phyloP scores from a whole-genome alignment of 1,140 invertebrate genomes.

The Trigoniulus corallinus region DNA sequence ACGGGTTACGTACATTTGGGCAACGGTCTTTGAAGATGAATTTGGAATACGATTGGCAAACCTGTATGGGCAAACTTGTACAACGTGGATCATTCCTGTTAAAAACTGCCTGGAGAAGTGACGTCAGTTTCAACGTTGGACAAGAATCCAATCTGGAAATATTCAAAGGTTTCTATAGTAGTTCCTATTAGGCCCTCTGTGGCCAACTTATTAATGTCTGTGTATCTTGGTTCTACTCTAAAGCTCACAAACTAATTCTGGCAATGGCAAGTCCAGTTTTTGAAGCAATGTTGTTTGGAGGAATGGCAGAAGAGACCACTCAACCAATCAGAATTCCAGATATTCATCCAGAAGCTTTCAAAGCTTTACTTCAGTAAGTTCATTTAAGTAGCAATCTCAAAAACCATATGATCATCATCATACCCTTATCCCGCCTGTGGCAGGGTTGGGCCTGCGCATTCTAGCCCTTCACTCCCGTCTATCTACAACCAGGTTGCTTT shows the following conservation, averaged over 20 bases:
- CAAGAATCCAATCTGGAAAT: neutral
- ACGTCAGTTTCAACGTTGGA: slow-evolving; percentile 3
- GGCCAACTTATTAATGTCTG: neutral
- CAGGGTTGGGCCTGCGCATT: no score
- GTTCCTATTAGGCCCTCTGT: neutral
- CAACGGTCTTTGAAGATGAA: no score
- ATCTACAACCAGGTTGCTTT: no score
- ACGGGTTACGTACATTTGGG: no score
- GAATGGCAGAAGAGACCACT: slow-evolving; percentile 45
- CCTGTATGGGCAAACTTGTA: neutral
- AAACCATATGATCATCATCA: no score
- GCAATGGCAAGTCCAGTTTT: slow-evolving; percentile 69
- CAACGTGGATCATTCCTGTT: slow-evolving; percentile 4
- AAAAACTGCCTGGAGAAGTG: slow-evolving; percentile 1
- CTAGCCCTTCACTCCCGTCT: no score
- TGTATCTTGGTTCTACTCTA: neutral
- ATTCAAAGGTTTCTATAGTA: slow-evolving; percentile 1
- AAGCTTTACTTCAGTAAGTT: slow-evolving; percentile 45
- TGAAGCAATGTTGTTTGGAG: slow-evolving; percentile 63
- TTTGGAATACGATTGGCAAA: slow-evolving; percentile 8
- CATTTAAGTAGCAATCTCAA: no score
- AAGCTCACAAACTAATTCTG: slow-evolving; percentile 57
- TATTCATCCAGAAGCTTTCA: slow-evolving; percentile 67
- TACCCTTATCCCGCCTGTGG: no score
- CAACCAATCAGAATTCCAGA: slow-evolving; percentile 54